These are phyloP conservation scores for Drosophila truncata DNA, from an alignment of 1,140 invertebrate species.

Conservation along the genomic window DNA sequence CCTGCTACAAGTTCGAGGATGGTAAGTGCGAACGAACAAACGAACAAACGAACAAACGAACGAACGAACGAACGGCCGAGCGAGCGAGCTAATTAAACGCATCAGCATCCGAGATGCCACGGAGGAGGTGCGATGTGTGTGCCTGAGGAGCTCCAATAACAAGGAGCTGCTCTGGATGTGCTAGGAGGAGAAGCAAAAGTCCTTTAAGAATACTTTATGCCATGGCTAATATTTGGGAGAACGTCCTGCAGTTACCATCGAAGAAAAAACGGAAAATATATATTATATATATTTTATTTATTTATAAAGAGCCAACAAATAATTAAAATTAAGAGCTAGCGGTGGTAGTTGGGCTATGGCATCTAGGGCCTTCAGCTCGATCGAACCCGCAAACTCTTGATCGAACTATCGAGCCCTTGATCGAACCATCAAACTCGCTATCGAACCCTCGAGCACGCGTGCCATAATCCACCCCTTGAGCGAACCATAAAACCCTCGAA, in stretches of 20 bases:
- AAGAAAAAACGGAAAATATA: background rate
- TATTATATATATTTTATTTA: too few species aligned
- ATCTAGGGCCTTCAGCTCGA: too few species aligned
- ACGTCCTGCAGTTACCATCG: background rate
- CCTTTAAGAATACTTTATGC: background rate
- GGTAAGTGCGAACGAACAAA: conserved; percentile 86
- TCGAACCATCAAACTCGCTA: too few species aligned
- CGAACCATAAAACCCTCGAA: too few species aligned
- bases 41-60: conserved; percentile 50
- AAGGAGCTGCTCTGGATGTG: background rate
- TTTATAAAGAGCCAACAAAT: too few species aligned
- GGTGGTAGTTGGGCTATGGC: too few species aligned
- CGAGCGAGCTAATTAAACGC: conserved; percentile 58
- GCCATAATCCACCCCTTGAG: too few species aligned
- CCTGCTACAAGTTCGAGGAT: conserved; percentile 96
- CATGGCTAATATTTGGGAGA: background rate
- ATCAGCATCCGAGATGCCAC: conserved; percentile 26
- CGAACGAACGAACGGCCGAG: conserved; percentile 53
- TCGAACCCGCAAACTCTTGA: too few species aligned
- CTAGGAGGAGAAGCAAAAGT: background rate
- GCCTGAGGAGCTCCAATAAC: conserved; percentile 35
- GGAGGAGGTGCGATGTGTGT: conserved; percentile 35
- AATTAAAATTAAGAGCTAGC: too few species aligned
- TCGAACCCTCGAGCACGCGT: too few species aligned
- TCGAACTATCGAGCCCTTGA: too few species aligned